These are phyloP conservation scores for Nothura maculosa DNA, from an alignment of 2,797 vertebrate genomes.

Conservation along the genomic window DNA sequence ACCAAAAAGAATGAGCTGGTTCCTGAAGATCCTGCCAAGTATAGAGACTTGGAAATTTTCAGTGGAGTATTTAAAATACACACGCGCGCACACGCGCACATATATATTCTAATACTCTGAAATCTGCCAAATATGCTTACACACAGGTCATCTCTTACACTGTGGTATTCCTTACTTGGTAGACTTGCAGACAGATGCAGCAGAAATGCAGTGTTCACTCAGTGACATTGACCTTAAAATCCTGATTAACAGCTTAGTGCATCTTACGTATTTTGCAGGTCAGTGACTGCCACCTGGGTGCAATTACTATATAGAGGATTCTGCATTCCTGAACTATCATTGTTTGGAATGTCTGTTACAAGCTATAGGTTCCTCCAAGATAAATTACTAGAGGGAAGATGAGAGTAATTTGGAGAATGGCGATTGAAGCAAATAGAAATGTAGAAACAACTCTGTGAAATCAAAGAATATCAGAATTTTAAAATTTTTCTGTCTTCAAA, in stretches of 20 bases:
- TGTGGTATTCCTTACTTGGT: accelerated
- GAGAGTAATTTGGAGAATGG: neutral
- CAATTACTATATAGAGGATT: neutral
- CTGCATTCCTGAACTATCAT: neutral
- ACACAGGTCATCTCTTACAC: neutral
- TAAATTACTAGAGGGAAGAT: neutral
- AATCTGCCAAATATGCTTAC: no score
- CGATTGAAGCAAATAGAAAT: neutral
- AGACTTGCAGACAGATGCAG: neutral
- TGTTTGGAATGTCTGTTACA: neutral
- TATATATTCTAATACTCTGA: no score
- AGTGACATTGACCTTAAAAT: neutral
- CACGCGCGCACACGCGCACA: no score
- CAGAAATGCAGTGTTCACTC: neutral
- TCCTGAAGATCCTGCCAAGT: neutral
- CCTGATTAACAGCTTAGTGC: no score
- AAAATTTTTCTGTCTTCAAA: neutral
- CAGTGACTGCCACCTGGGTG: neutral
- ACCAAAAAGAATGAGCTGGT: neutral
- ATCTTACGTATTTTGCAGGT: neutral
- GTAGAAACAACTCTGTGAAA: neutral
- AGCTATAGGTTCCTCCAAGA: neutral
- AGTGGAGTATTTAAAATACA: neutral
- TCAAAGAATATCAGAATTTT: neutral
- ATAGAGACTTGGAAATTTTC: neutral